Evolutionary conservation across 2,113 vertebrate species (phyloP), one percentile per base, ranked within the genome.

Genomic region (Pachycephala philippinensis): DNA sequence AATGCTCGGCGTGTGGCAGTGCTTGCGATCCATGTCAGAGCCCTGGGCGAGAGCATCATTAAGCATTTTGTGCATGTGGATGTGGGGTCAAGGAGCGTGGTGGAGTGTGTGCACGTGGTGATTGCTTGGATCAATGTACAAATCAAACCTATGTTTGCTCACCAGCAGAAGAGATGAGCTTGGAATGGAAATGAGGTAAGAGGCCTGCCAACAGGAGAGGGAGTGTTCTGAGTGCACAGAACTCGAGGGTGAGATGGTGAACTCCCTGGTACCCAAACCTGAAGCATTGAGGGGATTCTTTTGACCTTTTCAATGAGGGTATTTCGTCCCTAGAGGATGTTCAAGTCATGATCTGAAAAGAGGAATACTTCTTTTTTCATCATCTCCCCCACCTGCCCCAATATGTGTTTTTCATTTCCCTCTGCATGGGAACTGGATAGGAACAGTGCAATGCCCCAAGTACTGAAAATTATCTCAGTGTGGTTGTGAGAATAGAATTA

Each of bases 21-120:
- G 63, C 69, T 82, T 13, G 39, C 24, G 50, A 19, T 37, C 65
- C 16, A 0, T n/a, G 44, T 49, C 81, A 54, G 45, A 93, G 27
- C 35, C 21, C 19, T 49, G 52, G 52, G 42, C 0, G 0, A 64
- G 42, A 56, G 33, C 3, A 0, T 37, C 1, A 2, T 76, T 72
- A 47, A 82, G 75, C 31, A 28, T 69, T 84, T 74, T 70, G 49
- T 76, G 68, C 2, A 0, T 19, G 49, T 17, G 35, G 16, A 14
- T 63, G 42, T 28, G 61, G 64, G 50, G 68, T 93, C 87, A 89
- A 47, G 57, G 78, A 84, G 69, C 4, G 0, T 17, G 31, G 13
- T 66, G 50, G 42, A 45, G 31, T 23, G 24, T 63, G 52, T 89
- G 76, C 71, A 11, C 22, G 16, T 7, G 2, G 27, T 76, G 69